Conservation (phyloP, 1,140 invertebrate species). For the Drosophila sp. region DNA sequence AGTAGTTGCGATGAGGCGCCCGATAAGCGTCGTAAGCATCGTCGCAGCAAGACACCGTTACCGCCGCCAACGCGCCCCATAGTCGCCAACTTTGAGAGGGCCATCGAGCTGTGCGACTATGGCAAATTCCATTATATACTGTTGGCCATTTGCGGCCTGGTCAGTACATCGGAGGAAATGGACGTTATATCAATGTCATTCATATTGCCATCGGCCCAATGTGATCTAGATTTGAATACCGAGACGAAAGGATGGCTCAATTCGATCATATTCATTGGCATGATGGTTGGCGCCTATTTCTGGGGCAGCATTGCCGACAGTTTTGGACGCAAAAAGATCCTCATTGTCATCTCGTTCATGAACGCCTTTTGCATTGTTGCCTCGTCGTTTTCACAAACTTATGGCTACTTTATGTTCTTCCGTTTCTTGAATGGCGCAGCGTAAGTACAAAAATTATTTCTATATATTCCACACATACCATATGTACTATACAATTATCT, state of each 20-base stretch:
- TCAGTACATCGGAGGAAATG: slow-evolving; percentile 97
- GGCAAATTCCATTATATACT: slow-evolving; percentile 96
- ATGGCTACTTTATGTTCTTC: slow-evolving; percentile 94
- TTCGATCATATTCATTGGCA: slow-evolving; percentile 94
- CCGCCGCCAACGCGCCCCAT: slow-evolving; percentile 85
- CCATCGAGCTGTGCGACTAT: slow-evolving; percentile 94
- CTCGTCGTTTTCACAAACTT: slow-evolving; percentile 94
- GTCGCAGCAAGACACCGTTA: slow-evolving; percentile 67
- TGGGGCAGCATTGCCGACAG: slow-evolving; percentile 96
- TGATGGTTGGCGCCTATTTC: slow-evolving; percentile 96
- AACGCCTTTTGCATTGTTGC: slow-evolving; percentile 94
- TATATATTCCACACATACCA: neutral
- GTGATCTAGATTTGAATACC: slow-evolving; percentile 94
- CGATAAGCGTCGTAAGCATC: slow-evolving; percentile 28
- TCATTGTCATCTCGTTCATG: slow-evolving; percentile 94
- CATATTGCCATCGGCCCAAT: slow-evolving; percentile 95
- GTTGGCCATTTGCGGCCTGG: slow-evolving; percentile 94
- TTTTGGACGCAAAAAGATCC: slow-evolving; percentile 92
- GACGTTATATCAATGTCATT: slow-evolving; percentile 98
- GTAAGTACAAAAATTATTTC: slow-evolving; percentile 87
- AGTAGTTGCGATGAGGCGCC: slow-evolving; percentile 50
- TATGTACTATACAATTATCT: too few species aligned
- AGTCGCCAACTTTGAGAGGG: slow-evolving; percentile 92
- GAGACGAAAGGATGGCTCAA: slow-evolving; percentile 95
- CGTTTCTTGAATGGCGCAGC: slow-evolving; percentile 95